Conservation (phyloP, 1,140 invertebrate species). For the Dendroctonus ponderosae region DNA sequence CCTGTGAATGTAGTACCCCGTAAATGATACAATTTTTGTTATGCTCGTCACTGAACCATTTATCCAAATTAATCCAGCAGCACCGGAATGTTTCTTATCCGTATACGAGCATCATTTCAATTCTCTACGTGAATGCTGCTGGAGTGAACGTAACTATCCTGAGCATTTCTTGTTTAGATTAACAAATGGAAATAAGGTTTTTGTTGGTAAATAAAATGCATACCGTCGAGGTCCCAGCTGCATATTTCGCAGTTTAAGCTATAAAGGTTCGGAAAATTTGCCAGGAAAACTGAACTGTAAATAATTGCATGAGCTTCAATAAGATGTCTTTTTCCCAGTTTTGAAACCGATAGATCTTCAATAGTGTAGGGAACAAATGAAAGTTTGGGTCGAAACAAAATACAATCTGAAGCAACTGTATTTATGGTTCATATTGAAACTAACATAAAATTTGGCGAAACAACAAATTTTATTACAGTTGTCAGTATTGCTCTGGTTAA, state of each 20-base stretch:
- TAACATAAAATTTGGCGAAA: too few relatives aligned
- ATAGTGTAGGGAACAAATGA: too few relatives aligned
- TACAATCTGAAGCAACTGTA: too few relatives aligned
- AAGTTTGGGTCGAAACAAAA: too few relatives aligned
- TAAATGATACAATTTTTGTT: too few relatives aligned
- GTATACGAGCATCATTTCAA: constrained; percentile 10
- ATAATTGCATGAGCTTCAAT: constrained; percentile 13
- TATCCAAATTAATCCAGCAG: constrained; percentile 10
- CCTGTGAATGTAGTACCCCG: too few relatives aligned
- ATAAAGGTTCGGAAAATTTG: constrained; percentile 19
- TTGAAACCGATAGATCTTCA: too few relatives aligned
- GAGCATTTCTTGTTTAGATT: constrained; percentile 17
- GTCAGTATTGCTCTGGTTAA: too few relatives aligned
- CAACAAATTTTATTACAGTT: too few relatives aligned
- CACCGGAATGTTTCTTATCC: constrained; percentile 6
- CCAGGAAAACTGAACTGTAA: constrained; percentile 18
- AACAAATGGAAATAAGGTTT: constrained; percentile 26
- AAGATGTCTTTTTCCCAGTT: neutral
- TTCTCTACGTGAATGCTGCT: constrained; percentile 11
- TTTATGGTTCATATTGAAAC: too few relatives aligned
- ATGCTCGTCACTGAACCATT: constrained; percentile 2
- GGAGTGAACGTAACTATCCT: constrained; percentile 16
- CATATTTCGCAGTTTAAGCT: constrained; percentile 13
- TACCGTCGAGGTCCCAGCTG: constrained; percentile 11
- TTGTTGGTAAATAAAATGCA: constrained; percentile 24